phyloP scores from a whole-genome alignment of 2,797 vertebrate species.

The Chlorospingus semifuscus region DNA sequence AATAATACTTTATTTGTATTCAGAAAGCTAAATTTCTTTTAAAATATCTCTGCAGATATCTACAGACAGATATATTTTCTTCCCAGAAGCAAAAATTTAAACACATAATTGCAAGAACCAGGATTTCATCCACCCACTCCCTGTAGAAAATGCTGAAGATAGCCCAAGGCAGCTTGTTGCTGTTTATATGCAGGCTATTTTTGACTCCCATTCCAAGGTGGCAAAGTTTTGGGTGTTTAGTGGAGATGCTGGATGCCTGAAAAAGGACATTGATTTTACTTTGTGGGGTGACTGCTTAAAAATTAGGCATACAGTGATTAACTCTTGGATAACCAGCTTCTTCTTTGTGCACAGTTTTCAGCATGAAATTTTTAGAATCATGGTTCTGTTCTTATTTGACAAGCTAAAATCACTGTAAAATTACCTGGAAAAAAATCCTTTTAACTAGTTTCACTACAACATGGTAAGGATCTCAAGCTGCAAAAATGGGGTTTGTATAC shows the following conservation, averaged over 20 bases:
- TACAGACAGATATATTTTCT: background rate
- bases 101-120: background rate
- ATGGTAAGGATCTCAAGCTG: background rate
- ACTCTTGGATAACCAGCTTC: background rate
- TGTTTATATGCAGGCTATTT: constrained; percentile 42
- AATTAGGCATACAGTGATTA: background rate
- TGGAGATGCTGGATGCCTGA: background rate
- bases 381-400: background rate
- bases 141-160: constrained; percentile 26
- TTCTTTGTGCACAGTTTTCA: background rate
- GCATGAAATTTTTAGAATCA: background rate
- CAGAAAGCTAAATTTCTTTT: background rate
- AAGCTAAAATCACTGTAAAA: background rate
- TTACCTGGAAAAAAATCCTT: background rate
- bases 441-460: background rate
- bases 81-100: background rate
- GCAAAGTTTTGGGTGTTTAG: background rate
- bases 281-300: background rate
- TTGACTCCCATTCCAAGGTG: constrained; percentile 7
- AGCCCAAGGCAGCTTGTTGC: constrained; percentile 10
- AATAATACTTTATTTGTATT: background rate
- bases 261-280: background rate
- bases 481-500: background rate
- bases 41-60: background rate
- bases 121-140: background rate